A percentile compares a stretch with the other conserved stretches of the same genome.
Evolutionary conservation across 2,113 vertebrate species (phyloP).

Genomic region (Paraplagusia blochii): DNA sequence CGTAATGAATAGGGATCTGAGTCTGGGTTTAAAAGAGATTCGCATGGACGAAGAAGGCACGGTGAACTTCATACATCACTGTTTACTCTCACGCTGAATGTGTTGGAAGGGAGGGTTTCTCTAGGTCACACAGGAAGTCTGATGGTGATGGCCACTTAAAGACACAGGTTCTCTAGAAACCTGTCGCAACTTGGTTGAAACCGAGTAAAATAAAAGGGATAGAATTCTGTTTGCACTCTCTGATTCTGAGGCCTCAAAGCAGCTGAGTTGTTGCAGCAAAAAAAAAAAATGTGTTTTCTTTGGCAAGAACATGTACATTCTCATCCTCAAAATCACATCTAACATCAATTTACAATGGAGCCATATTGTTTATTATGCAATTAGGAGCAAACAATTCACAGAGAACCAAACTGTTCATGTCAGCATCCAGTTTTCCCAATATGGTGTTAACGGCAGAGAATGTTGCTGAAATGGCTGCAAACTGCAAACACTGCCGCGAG

Average conservation of each 20-base stretch:
- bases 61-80: constrained; percentile 47
- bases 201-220: not conserved
- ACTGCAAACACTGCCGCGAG: not conserved
- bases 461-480: not conserved
- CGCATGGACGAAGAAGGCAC: constrained; percentile 43
- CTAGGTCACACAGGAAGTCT: constrained; percentile 7
- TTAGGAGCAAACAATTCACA: not conserved
- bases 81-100: constrained; percentile 35
- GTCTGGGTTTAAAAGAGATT: constrained; percentile 36
- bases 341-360: not conserved
- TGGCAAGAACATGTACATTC: too few species aligned
- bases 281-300: too few species aligned
- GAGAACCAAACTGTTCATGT: not conserved
- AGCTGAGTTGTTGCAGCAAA: too few species aligned
- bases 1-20: constrained; percentile 65
- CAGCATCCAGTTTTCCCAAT: not conserved
- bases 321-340: too few species aligned
- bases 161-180: not conserved
- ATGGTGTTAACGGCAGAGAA: not conserved
- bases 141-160: not conserved
- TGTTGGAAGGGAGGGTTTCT: constrained; percentile 11
- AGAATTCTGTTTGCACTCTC: not conserved
- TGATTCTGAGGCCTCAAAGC: not conserved
- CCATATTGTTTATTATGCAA: not conserved
- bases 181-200: too few species aligned